Conservation (phyloP, 2,797 vertebrate genomes). For the Amphiprion clarkii region DNA sequence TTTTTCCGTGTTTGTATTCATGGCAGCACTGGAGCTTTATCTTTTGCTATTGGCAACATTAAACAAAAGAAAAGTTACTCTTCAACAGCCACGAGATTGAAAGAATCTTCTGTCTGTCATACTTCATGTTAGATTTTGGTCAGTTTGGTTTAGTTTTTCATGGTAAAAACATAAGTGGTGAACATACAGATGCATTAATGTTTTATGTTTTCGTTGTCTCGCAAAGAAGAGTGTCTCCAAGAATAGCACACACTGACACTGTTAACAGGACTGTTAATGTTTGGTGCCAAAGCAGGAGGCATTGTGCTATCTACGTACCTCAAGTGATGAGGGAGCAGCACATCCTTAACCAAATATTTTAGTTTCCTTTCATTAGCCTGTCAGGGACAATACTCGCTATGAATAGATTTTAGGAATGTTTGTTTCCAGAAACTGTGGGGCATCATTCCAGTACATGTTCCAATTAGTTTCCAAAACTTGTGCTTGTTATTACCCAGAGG, state of each 20-base stretch:
- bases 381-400: not conserved
- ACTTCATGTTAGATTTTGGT: no score
- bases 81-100: no score
- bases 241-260: not conserved
- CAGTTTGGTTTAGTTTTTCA: no score
- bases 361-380: constrained; percentile 14
- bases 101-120: no score
- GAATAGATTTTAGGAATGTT: constrained; percentile 28
- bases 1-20: not conserved
- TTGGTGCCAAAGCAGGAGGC: not conserved
- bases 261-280: not conserved
- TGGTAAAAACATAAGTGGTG: no score
- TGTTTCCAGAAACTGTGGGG: constrained; percentile 22
- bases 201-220: not conserved
- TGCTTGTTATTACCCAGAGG: constrained; percentile 14
- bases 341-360: not conserved
- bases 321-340: not conserved
- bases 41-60: not conserved
- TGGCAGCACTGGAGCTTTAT: no score
- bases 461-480: not conserved
- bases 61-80: not conserved
- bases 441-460: constrained; percentile 14
- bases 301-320: not conserved
- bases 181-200: no score
- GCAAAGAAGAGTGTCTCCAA: not conserved